phyloP scores from a whole-genome alignment of 2,797 vertebrate species.

The Platalea minor region DNA sequence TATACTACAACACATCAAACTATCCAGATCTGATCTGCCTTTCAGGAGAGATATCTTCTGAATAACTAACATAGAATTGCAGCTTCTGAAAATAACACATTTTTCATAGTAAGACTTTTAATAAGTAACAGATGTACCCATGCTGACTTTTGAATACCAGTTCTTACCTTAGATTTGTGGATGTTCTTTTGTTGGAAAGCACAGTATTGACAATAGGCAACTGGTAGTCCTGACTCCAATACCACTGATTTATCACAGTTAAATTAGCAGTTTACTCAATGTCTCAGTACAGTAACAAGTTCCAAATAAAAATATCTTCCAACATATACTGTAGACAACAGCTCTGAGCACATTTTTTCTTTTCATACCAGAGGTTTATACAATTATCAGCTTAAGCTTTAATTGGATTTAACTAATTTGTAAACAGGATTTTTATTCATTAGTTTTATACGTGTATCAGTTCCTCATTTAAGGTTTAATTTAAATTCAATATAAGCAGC shows the following conservation, averaged over 20 bases:
- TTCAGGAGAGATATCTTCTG: background rate
- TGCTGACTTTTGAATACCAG: background rate
- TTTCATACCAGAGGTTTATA: slow-evolving; percentile 44
- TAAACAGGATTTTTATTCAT: slow-evolving; percentile 60
- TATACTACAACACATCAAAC: background rate
- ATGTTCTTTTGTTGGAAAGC: background rate
- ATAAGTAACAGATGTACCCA: background rate
- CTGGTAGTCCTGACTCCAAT: background rate
- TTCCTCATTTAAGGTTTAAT: slow-evolving; percentile 41
- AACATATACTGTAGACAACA: background rate
- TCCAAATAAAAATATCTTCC: slow-evolving; percentile 12
- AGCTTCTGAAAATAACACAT: background rate
- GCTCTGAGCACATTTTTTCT: background rate
- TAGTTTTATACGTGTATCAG: slow-evolving; percentile 52
- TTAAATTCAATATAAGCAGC: slow-evolving; percentile 37
- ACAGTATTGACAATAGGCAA: background rate
- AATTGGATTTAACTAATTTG: slow-evolving; percentile 64
- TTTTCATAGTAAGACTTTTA: background rate
- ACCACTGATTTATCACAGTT: background rate
- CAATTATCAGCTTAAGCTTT: slow-evolving; percentile 62
- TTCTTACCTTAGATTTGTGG: background rate
- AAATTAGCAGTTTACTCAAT: background rate
- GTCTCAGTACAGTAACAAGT: background rate
- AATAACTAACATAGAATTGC: background rate
- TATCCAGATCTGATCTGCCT: background rate